phyloP scores from a whole-genome alignment of 1,140 invertebrate species.

The Leptinotarsa defecta region DNA sequence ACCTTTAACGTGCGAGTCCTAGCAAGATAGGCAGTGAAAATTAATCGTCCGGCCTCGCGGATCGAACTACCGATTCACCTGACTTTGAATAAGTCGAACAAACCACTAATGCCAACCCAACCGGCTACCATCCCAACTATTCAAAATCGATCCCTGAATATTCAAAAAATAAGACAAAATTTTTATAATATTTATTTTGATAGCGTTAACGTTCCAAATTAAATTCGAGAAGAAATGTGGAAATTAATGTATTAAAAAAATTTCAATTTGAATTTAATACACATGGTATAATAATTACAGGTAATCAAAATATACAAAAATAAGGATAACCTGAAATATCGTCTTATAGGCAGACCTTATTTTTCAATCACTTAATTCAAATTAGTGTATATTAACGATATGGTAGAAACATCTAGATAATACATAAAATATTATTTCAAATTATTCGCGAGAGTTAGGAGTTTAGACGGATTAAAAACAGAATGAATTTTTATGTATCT shows the following conservation, averaged over 20 bases:
- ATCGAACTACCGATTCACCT: no score
- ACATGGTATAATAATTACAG: neutral
- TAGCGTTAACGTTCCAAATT: no score
- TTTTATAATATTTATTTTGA: no score
- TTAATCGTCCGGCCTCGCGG: no score
- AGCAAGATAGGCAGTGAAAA: no score
- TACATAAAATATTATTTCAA: neutral
- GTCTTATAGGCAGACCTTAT: neutral
- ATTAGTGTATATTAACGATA: constrained; percentile 2
- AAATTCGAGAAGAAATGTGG: neutral
- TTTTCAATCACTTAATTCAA: neutral
- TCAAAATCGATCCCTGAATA: no score
- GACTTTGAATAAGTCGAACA: no score
- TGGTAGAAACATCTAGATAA: neutral
- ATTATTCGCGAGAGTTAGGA: neutral
- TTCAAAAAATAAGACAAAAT: no score
- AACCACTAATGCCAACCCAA: no score
- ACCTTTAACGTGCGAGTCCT: no score
- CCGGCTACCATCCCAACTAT: no score
- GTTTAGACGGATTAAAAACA: neutral
- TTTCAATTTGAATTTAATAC: neutral
- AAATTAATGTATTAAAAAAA: neutral
- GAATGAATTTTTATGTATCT: neutral
- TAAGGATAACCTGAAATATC: no score
- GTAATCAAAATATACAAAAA: neutral